Evolutionary conservation across 2,113 vertebrate genomes (phyloP).

Genomic region (Glaucidium brasilianum): DNA sequence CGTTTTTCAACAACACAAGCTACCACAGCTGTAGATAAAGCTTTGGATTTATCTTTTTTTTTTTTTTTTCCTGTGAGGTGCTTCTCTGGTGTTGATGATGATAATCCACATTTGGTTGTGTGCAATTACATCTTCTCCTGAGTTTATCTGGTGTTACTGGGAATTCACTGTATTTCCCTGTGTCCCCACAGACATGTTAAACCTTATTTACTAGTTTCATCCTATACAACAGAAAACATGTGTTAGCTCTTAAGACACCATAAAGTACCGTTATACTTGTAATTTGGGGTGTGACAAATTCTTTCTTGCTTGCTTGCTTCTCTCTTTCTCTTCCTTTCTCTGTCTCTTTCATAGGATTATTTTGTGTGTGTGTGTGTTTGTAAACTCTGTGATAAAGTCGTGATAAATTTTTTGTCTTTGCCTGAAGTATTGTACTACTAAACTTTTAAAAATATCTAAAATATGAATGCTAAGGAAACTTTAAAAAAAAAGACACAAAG

Average conservation of each 20-base stretch:
- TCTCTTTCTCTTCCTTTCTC: not conserved
- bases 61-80: not conserved
- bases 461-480: not conserved
- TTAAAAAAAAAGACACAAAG: not conserved
- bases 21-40: not conserved
- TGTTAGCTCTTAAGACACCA: not conserved
- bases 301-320: not conserved
- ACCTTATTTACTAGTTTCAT: slow-evolving; percentile 22
- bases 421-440: not conserved
- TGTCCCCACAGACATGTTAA: not conserved
- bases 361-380: not conserved
- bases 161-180: not conserved
- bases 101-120: not conserved
- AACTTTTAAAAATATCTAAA: not conserved
- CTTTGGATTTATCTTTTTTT: not conserved
- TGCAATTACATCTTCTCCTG: not conserved
- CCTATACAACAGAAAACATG: not conserved
- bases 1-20: not conserved
- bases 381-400: not conserved
- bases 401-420: not conserved
- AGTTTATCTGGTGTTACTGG: not conserved
- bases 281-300: not conserved
- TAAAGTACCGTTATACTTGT: not conserved
- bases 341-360: not conserved
- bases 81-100: not conserved